Base-by-base conservation (phyloP, 2,888 invertebrate genomes). In the Drosophila falleni region DNA sequence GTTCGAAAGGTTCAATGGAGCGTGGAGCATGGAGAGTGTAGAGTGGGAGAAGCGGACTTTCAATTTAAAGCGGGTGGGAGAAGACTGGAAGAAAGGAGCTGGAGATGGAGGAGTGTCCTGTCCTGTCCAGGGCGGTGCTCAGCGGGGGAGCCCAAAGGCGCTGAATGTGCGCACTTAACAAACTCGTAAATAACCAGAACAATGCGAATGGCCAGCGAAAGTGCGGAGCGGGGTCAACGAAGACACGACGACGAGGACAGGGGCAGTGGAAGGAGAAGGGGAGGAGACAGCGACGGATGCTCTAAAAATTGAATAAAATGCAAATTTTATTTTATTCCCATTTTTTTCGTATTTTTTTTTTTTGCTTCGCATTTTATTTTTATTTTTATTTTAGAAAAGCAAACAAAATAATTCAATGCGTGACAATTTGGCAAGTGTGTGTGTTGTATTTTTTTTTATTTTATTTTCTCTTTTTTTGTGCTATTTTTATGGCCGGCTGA, bases 251-350 rank as follows among this genome's bases (percentile, higher is more conserved):
- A 2, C 46, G 47, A 11, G 0, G 5, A 2, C 9, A 35, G 47
- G 13, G 1, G 26, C 5, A 10, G 16, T n/a, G 2, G 5, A 19
- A 3, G n/a, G n/a, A n/a, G n/a, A n/a, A 16, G 10, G n/a, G n/a
- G 5, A 16, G 46, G 39, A 26, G 26, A 31, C 44, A 26, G 35
- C 23, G 16, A 44, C 63, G 74, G 70, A 79, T 76, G 80, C 59
- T 59, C 55, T 60, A 74, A 76, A 89, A 91, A 90, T 90, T 90
- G 90, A 90, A 91, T 90, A 88, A 90, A 91, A 91, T 90, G 90
- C 87, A 91, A 90, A 91, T 90, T 87, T 86, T 84, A 79, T 88
- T 87, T 75, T 73, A 68, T 51, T 55, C 50, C 70, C 76, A 64
- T 88, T 61, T 53, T 56, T 51, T 19, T 64, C 19, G 19, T 19